Evolutionary conservation across 2,888 invertebrate genomes (phyloP), one percentile per base, ranked within the genome.

Genomic region (Balanococcus diminutus): DNA sequence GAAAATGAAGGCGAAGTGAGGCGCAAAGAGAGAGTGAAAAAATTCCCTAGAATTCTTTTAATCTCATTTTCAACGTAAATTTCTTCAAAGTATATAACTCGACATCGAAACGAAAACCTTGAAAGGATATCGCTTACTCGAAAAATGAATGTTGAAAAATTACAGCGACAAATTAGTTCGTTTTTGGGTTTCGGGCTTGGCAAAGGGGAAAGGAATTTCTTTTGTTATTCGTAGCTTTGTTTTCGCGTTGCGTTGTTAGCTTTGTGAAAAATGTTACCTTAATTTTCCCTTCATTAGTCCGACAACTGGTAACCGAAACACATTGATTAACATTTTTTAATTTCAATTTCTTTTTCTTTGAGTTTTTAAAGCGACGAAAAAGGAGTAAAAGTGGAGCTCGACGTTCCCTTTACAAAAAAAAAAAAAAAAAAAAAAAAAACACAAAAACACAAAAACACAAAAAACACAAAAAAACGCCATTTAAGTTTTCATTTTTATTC

Each of bases 101-200:
- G 72, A n/a, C 72, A 32, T 72, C 28, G 32, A 72, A 72, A 72
- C 72, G 72, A 72, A 72, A 32, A 31, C 28, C 72, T 32, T 72
- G 72, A 72, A 72, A 72, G 25, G 32, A 32, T 72, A 72, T 72
- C 32, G 72, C 61, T 61, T 72, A 72, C 14, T 31, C 14, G 25
- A 72, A 72, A 72, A 72, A 72, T 72, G 72, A 72, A 72, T 72
- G 72, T 72, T 72, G 72, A 72, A 72, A 72, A 72, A 72, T 72
- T 72, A 72, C 72, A n/a, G 32, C 72, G 72, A 72, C 72, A 72
- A 32, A 72, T 72, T 72, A 32, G n/a, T 31, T 32, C n/a, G 72
- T 67, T 67, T 72, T 72, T 46, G n/a, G 46, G 46, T 72, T 72
- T 46, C 46, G 46, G 46, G n/a, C 6, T n/a, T n/a, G n/a, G n/a